phyloP scores from a whole-genome alignment of 2,888 invertebrate genomes.

The Latheticus oryzae region DNA sequence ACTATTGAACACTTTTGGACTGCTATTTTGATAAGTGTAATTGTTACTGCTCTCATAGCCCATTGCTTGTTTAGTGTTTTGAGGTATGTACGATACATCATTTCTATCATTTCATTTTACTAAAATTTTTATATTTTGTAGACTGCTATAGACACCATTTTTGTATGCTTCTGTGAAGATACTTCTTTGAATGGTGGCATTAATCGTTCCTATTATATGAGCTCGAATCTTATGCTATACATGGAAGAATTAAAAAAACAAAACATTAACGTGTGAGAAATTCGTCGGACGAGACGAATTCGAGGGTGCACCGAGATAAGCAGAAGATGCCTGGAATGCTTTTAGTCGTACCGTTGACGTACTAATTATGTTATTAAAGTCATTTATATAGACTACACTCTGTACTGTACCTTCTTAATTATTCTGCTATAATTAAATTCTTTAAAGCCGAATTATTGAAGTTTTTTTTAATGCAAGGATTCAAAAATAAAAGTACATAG shows the following conservation, averaged over 20 bases:
- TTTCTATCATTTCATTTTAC: conserved; percentile 3
- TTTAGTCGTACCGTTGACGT: too few species aligned
- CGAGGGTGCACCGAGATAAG: too few species aligned
- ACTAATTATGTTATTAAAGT: too few species aligned
- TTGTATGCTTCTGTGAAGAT: conserved; percentile 40
- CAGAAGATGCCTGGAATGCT: too few species aligned
- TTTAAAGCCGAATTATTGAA: too few species aligned
- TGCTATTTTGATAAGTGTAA: conserved; percentile 30
- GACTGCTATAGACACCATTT: conserved; percentile 32
- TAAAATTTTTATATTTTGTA: conserved; percentile 17
- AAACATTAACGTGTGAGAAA: too few species aligned
- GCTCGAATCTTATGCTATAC: conserved; percentile 37
- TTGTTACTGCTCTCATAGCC: conserved; percentile 34
- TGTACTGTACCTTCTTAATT: too few species aligned
- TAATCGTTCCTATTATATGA: conserved; percentile 26
- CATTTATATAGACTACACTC: too few species aligned
- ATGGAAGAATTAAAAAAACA: conserved; percentile 35
- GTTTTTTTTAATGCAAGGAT: too few species aligned
- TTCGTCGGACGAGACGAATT: too few species aligned
- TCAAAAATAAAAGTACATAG: too few species aligned
- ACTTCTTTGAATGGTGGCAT: conserved; percentile 30
- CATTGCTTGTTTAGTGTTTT: conserved; percentile 39
- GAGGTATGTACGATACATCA: conserved; percentile 33
- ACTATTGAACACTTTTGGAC: conserved; percentile 23
- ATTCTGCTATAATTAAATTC: too few species aligned